Evolutionary conservation across 2,888 invertebrate genomes (phyloP), one percentile per base, ranked within the genome.

Genomic region (Hyles lineata): DNA sequence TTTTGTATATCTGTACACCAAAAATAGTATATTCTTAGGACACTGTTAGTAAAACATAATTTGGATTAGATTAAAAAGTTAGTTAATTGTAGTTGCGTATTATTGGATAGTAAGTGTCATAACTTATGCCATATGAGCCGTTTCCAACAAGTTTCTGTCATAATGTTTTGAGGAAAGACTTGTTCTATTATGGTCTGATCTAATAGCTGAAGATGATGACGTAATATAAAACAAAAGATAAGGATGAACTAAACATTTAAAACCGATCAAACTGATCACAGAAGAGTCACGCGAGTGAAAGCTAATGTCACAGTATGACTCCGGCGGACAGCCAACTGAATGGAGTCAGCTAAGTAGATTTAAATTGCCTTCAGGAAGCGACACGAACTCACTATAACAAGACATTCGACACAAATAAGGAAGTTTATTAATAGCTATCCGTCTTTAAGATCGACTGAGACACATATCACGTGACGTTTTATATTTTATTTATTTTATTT

Each of bases 221-320:
- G 43, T 43, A 11, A 43, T 43, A 11, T 3, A 43, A 0, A 43
- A 67, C 17, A 15, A 43, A 43, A 4, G 21, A 23, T 23, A 67
- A 21, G 29, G n/a, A 55, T 55, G n/a, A 55, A 17, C 21, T 43
- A 23, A n/a, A 71, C 69, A 72, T 70, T 17, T 58, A 75, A 25
- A 70, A 50, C 21, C 63, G 15, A 59, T 71, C 19, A 63, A 25
- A 73, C 73, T 70, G 72, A 74, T 75, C 75, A 76, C 76, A 78
- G 77, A 80, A 80, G 23, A 50, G 78, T 81, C 82, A 80, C 77
- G 78, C 79, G 74, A 87, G 86, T 85, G 88, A 88, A 89, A 89
- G 88, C 84, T 75, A 78, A 82, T 74, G 67, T 80, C 80, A 79
- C 82, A 80, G 79, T 79, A 78, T 75, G 75, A 75, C 76, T 76